A percentile compares a stretch with the other conserved stretches of the same genome.
Conservation (phyloP, 2,113 vertebrate species). For the Sapayoa aenigma region DNA sequence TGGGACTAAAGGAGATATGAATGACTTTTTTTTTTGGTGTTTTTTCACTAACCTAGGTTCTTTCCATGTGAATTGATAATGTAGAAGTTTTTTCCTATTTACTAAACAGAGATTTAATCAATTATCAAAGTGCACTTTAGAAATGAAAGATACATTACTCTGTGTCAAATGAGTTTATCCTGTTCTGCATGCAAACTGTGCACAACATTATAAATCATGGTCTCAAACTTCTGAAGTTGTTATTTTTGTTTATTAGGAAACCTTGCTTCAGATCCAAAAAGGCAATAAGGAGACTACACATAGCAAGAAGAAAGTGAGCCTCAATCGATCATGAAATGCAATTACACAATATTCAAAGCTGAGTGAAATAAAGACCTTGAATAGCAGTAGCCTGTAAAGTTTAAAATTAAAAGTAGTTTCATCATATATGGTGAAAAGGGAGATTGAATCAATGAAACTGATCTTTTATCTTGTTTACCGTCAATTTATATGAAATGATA, state of each 20-base stretch:
- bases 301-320: conserved; percentile 20
- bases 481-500: not conserved
- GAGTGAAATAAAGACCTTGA: conserved; percentile 52
- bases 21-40: not conserved
- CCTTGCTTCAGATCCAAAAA: conserved; percentile 48
- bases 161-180: not conserved
- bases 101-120: not conserved
- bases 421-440: conserved; percentile 13
- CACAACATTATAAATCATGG: not conserved
- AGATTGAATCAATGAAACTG: not conserved
- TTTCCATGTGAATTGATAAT: not conserved
- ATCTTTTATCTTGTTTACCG: not conserved
- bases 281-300: conserved; percentile 31
- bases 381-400: conserved; percentile 12
- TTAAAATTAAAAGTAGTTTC: conserved; percentile 51
- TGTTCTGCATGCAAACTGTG: not conserved
- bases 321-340: conserved; percentile 46
- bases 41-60: not conserved
- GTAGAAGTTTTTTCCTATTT: not conserved
- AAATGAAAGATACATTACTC: conserved; percentile 31
- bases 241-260: conserved; percentile 57
- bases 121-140: not conserved
- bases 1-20: not conserved
- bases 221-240: conserved; percentile 24
- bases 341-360: conserved; percentile 50